A percentile compares a stretch with the other conserved stretches of the same genome.
Conservation (phyloP, 2,888 invertebrate genomes). For the Tetheella fluctuosa region DNA sequence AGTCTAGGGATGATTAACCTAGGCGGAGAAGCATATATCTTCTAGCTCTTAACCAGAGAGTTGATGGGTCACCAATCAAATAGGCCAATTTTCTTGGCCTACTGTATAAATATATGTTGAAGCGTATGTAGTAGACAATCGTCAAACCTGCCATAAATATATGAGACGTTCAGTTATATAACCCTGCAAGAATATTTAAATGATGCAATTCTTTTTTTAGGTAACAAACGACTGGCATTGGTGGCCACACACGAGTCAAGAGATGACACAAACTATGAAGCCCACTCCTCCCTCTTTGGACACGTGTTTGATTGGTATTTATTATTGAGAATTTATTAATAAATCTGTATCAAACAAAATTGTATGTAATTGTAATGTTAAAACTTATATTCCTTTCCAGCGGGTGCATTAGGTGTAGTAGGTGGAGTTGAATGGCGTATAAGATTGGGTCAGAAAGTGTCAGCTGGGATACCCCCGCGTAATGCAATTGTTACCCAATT, state of each 20-base stretch:
- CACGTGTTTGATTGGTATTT: conserved; percentile 72
- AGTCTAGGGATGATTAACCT: no score
- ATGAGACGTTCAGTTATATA: no score
- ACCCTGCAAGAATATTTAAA: not conserved
- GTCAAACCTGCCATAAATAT: no score
- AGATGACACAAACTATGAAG: conserved; percentile 69
- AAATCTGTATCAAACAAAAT: not conserved
- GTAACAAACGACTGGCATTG: conserved; percentile 78
- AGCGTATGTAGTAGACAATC: no score
- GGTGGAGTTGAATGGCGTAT: conserved; percentile 79
- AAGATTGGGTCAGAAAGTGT: conserved; percentile 69
- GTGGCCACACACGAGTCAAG: conserved; percentile 78
- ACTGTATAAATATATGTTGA: no score
- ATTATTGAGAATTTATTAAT: conserved; percentile 9
- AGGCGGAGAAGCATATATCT: no score
- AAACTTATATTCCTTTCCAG: conserved; percentile 40
- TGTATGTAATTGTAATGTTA: conserved; percentile 13
- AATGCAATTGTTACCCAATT: conserved; percentile 72
- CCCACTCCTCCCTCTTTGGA: conserved; percentile 69
- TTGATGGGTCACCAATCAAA: no score
- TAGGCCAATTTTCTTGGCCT: no score
- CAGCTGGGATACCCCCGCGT: conserved; percentile 65
- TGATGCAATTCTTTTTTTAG: conserved; percentile 37
- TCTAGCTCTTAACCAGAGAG: no score
- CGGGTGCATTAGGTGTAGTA: conserved; percentile 75